These are phyloP conservation scores for Acanthosepion lycidas DNA, from an alignment of 2,888 invertebrate species.

Conservation along the genomic window DNA sequence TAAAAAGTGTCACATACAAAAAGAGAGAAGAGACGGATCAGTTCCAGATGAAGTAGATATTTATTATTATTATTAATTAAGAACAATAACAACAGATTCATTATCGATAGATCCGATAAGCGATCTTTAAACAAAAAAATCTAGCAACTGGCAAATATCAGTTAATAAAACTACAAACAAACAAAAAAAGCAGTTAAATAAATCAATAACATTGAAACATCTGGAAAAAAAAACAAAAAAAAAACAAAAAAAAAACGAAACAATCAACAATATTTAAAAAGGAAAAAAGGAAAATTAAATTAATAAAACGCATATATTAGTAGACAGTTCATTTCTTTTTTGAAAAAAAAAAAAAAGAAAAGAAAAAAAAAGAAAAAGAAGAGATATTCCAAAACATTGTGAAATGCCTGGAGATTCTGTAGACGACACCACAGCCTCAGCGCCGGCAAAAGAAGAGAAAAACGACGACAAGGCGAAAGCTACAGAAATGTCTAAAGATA, in stretches of 20 bases:
- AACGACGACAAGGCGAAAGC: slow-evolving; percentile 72
- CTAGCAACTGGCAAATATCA: no score
- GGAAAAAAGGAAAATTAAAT: background rate
- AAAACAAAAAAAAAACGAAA: background rate
- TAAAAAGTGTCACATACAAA: no score
- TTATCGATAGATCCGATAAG: no score
- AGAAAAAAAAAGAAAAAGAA: background rate
- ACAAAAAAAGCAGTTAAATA: background rate
- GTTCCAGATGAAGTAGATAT: background rate
- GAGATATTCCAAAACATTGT: no score
- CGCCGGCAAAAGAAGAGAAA: slow-evolving; percentile 51
- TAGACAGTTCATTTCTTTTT: background rate
- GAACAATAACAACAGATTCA: background rate
- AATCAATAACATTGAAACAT: background rate
- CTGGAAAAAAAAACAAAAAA: background rate
- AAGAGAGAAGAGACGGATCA: no score
- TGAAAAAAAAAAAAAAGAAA: background rate
- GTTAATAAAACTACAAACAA: background rate
- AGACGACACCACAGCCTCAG: slow-evolving; percentile 43
- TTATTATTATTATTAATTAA: background rate
- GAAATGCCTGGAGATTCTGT: slow-evolving; percentile 37
- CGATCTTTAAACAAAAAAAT: no score
- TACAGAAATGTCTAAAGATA: slow-evolving; percentile 81
- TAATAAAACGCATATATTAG: background rate
- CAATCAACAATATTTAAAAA: background rate